Evolutionary conservation across 2,888 invertebrate genomes (phyloP).

Genomic region (Nymphalis urticae): DNA sequence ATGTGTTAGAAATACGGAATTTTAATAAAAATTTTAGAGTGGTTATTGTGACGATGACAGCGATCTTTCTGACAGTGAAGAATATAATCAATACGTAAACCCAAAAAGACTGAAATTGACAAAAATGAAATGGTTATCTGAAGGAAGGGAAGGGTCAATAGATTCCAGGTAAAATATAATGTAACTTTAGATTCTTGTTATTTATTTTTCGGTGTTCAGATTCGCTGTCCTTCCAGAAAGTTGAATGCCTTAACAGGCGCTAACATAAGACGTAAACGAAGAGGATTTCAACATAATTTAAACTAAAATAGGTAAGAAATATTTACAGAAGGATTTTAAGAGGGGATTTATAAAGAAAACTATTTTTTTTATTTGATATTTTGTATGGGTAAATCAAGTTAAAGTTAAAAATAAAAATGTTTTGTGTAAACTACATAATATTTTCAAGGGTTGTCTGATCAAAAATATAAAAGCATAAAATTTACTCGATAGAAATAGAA

Average conservation of each 20-base stretch:
- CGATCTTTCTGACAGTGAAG: slow-evolving; percentile 25
- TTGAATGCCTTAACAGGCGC: slow-evolving; percentile 71
- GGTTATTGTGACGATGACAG: slow-evolving; percentile 14
- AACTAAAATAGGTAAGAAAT: slow-evolving; percentile 2
- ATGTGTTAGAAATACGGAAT: background rate
- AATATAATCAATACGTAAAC: slow-evolving; percentile 39
- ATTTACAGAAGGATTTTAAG: background rate
- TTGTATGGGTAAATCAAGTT: too few relatives aligned
- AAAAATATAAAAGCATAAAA: too few relatives aligned
- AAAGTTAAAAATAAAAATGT: too few relatives aligned
- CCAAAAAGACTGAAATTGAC: slow-evolving; percentile 65
- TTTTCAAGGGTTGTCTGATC: too few relatives aligned
- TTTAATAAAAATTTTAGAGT: slow-evolving; percentile 13
- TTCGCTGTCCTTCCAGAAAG: slow-evolving; percentile 64
- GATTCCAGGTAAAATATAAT: slow-evolving; percentile 61
- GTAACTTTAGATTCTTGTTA: slow-evolving; percentile 11
- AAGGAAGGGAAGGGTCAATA: slow-evolving; percentile 53
- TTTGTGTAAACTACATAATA: too few relatives aligned
- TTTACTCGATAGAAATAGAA: too few relatives aligned
- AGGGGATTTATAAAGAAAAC: background rate
- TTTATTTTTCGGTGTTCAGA: slow-evolving; percentile 11
- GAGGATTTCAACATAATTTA: slow-evolving; percentile 28
- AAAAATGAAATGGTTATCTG: slow-evolving; percentile 73
- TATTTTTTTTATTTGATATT: background rate
- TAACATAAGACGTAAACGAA: slow-evolving; percentile 48